Evolutionary conservation across 2,797 vertebrate genomes (phyloP).

Genomic region (Gymnothorax reevesii): DNA sequence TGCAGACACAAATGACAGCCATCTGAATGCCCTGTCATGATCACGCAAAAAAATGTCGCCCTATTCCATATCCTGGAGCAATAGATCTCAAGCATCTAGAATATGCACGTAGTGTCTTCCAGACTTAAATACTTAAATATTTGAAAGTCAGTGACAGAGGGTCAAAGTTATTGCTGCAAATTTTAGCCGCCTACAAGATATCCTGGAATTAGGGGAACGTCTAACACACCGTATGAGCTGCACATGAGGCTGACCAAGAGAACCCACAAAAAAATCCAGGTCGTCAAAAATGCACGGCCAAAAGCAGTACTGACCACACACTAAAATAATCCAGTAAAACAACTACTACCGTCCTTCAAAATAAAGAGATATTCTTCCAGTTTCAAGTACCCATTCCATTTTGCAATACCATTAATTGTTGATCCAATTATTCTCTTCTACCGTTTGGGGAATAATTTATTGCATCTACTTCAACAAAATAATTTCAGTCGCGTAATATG

Average conservation of each 20-base stretch:
- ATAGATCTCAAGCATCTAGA: neutral
- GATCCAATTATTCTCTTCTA: neutral
- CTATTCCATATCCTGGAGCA: conserved; percentile 49
- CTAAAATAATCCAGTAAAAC: neutral
- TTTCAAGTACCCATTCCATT: neutral
- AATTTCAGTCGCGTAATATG: neutral
- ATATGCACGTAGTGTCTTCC: neutral
- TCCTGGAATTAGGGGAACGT: neutral
- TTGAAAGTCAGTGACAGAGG: neutral
- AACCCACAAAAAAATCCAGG: neutral
- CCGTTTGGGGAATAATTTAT: neutral
- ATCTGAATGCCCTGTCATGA: conserved; percentile 73
- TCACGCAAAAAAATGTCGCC: conserved; percentile 58
- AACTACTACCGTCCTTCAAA: neutral
- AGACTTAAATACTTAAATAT: neutral
- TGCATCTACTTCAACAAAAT: neutral
- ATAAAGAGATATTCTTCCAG: neutral
- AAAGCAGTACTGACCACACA: neutral
- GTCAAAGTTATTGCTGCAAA: neutral
- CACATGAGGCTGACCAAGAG: neutral
- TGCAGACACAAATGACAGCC: conserved; percentile 72
- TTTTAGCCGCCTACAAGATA: neutral
- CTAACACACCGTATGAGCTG: neutral
- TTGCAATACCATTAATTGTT: neutral
- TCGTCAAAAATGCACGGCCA: neutral